Evolutionary conservation across 53 echinoderm and acorn worm species (phyloP).

Genomic region (Mesocentrotus franciscanus): DNA sequence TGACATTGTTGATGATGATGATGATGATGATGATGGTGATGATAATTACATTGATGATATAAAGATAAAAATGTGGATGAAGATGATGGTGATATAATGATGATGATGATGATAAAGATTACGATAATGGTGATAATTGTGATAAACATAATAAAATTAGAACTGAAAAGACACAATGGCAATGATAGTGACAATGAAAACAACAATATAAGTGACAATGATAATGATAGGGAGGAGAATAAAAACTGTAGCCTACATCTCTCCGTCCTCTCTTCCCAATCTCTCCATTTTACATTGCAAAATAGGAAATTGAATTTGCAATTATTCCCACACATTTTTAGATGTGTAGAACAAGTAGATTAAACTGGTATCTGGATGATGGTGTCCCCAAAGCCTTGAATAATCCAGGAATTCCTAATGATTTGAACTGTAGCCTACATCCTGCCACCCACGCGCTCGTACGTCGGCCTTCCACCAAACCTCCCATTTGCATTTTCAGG

Average conservation of each 20-base stretch:
- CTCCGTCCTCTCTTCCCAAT: neutral
- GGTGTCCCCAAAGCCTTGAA: slow-evolving; percentile 11
- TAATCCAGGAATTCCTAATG: slow-evolving; percentile 18
- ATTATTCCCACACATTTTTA: neutral
- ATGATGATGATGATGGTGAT: neutral
- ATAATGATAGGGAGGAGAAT: neutral
- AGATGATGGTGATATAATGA: slow-evolving; percentile 64
- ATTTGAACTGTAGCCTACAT: slow-evolving; percentile 39
- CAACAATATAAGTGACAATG: neutral
- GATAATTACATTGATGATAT: too few relatives aligned
- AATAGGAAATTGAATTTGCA: neutral
- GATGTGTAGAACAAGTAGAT: neutral
- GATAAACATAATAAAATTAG: neutral
- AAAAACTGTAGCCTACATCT: neutral
- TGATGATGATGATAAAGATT: slow-evolving; percentile 69
- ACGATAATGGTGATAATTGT: slow-evolving; percentile 29
- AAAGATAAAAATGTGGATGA: slow-evolving; percentile 46
- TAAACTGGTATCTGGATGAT: neutral
- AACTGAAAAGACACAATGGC: neutral
- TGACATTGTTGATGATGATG: neutral
- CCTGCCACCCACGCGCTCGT: neutral
- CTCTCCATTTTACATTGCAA: neutral
- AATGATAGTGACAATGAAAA: neutral
- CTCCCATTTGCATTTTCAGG: slow-evolving; percentile 40
- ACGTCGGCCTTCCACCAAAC: neutral